phyloP scores from a whole-genome alignment of 2,797 vertebrate species.

The Sebastes dallii region DNA sequence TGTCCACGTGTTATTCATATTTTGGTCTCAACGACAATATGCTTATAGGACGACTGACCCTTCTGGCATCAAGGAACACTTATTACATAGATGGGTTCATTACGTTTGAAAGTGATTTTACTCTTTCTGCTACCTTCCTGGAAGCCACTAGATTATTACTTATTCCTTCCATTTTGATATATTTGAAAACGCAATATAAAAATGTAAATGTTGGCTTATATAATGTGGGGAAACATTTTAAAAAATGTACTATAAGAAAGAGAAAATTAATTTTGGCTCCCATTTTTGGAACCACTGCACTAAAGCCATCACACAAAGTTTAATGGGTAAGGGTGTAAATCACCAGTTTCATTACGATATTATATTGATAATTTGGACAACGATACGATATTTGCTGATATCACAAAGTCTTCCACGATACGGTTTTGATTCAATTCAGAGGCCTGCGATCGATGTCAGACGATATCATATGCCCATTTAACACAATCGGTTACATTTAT shows the following conservation, averaged over 20 bases:
- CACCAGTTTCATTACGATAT: too few species aligned
- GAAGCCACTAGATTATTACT: not conserved
- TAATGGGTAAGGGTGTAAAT: not conserved
- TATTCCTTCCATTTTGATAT: not conserved
- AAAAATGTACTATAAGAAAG: not conserved
- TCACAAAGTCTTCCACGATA: too few species aligned
- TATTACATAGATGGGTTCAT: not conserved
- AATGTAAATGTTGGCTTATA: not conserved
- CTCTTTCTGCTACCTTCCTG: not conserved
- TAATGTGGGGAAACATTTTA: not conserved
- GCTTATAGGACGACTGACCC: not conserved
- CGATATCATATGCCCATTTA: too few species aligned
- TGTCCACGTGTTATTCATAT: not conserved
- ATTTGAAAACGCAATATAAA: not conserved
- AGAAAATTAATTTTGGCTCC: not conserved
- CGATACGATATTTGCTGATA: too few species aligned
- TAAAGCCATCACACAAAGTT: not conserved
- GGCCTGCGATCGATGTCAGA: accelerated
- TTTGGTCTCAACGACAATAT: not conserved
- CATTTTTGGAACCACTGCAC: not conserved
- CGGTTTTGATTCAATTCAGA: too few species aligned
- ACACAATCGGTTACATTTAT: too few species aligned
- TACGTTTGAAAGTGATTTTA: not conserved
- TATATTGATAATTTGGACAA: accelerated
- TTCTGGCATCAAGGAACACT: not conserved